Percentiles rank a stretch among this genome's conserved stretches.
Evolutionary conservation across 2,113 vertebrate genomes (phyloP).

Genomic region (Taxidea taxus): DNA sequence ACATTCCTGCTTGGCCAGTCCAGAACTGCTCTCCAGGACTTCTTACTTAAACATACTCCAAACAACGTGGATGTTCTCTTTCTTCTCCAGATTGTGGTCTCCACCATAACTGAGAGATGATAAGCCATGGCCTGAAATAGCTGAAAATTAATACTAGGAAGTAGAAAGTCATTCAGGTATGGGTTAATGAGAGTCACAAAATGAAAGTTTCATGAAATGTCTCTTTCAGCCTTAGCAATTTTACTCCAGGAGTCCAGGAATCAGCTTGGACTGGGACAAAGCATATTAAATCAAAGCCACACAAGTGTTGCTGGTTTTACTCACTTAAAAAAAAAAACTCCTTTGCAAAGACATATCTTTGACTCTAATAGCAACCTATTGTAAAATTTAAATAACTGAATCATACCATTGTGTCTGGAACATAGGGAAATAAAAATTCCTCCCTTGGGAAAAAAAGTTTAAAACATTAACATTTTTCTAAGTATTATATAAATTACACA

Average conservation of each 20-base stretch:
- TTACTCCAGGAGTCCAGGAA: constrained; percentile 4
- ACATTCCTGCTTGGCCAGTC: neutral
- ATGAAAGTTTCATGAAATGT: constrained; percentile 1
- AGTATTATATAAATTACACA: constrained; percentile 61
- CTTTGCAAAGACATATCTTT: constrained; percentile 25
- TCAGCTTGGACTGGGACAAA: neutral
- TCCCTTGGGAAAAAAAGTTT: constrained; percentile 24
- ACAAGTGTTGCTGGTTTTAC: neutral
- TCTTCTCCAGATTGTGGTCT: neutral
- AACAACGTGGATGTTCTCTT: neutral
- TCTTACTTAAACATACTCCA: constrained; percentile 44
- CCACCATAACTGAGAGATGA: neutral
- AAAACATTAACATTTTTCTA: constrained; percentile 59
- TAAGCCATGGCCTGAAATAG: neutral
- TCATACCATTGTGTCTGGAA: neutral
- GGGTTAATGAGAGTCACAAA: constrained; percentile 49
- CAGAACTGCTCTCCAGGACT: neutral
- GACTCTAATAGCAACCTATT: neutral
- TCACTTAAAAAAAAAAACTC: neutral
- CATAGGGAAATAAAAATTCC: constrained; percentile 53
- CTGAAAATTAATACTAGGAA: constrained; percentile 31
- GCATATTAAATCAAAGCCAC: constrained; percentile 36
- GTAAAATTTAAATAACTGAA: constrained; percentile 52
- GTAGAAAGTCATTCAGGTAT: neutral
- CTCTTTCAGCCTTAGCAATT: constrained; percentile 13